These are phyloP conservation scores for Latrodectus geometricus DNA, from an alignment of 1,140 invertebrate genomes.

Conservation along the genomic window DNA sequence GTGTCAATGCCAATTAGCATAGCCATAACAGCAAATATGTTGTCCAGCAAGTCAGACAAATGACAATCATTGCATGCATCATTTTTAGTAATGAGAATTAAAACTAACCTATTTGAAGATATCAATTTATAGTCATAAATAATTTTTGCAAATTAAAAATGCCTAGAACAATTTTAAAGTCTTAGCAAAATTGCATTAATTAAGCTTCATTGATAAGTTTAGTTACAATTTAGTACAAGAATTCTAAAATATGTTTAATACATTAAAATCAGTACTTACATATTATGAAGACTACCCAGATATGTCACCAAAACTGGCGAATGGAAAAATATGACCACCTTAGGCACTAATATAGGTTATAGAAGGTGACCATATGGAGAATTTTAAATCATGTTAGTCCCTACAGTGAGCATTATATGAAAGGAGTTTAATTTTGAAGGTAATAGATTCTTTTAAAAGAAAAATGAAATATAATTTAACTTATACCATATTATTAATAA, in stretches of 20 bases:
- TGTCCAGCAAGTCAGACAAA: conserved; percentile 74
- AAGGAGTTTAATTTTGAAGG: too few relatives aligned
- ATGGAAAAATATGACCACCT: too few relatives aligned
- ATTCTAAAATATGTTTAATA: background rate
- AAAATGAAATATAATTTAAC: too few relatives aligned
- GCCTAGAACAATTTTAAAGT: background rate
- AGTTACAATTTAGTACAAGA: background rate
- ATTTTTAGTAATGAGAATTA: conserved; percentile 69
- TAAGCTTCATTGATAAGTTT: background rate
- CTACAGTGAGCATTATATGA: too few relatives aligned
- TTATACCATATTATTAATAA: too few relatives aligned
- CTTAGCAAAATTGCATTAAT: background rate
- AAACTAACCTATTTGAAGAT: conserved; percentile 64
- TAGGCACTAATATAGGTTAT: too few relatives aligned
- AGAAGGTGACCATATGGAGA: too few relatives aligned
- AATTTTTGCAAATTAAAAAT: background rate
- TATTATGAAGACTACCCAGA: too few relatives aligned
- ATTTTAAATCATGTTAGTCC: too few relatives aligned
- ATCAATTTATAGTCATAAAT: background rate
- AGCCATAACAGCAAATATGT: conserved; percentile 80
- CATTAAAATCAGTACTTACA: too few relatives aligned
- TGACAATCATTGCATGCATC: conserved; percentile 68
- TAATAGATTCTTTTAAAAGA: too few relatives aligned
- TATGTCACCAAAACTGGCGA: too few relatives aligned
- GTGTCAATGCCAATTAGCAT: conserved; percentile 83